phyloP scores from a whole-genome alignment of 2,888 invertebrate species.

The Bombyx huttoni region DNA sequence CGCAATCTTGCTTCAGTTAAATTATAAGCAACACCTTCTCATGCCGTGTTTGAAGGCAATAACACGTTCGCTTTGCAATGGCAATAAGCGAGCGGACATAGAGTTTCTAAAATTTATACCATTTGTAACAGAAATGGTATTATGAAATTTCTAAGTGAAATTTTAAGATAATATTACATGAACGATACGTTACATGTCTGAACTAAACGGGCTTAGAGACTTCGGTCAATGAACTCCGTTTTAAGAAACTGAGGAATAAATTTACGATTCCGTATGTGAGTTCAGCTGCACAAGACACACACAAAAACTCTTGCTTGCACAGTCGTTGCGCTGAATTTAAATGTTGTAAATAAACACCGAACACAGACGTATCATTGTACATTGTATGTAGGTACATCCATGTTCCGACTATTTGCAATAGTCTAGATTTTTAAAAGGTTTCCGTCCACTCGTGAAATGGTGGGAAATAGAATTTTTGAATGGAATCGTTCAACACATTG shows the following conservation, averaged over 20 bases:
- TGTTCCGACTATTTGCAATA: constrained; percentile 14
- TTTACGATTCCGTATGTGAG: constrained; percentile 63
- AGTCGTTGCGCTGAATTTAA: constrained; percentile 46
- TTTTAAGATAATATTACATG: background rate
- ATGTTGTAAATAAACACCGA: constrained; percentile 41
- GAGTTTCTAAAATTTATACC: constrained; percentile 22
- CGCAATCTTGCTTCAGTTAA: constrained; percentile 64
- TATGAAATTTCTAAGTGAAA: too few relatives aligned
- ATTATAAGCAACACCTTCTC: constrained; percentile 69
- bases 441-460: background rate
- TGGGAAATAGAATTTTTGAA: constrained; percentile 2
- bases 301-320: constrained; percentile 53
- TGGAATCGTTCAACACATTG: background rate
- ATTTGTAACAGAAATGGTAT: constrained; percentile 9
- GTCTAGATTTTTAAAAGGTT: constrained; percentile 12
- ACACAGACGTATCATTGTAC: constrained; percentile 14
- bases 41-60: constrained; percentile 58
- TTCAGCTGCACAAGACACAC: constrained; percentile 56
- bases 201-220: constrained; percentile 6
- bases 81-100: constrained; percentile 31
- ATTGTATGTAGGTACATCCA: constrained; percentile 11
- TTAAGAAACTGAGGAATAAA: constrained; percentile 51
- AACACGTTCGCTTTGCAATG: constrained; percentile 24
- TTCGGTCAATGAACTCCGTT: constrained; percentile 21
- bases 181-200: background rate